A percentile compares a stretch with the other conserved stretches of the same genome.
Evolutionary conservation across 2,888 invertebrate species (phyloP).

Genomic region (Chorisops tibialis): DNA sequence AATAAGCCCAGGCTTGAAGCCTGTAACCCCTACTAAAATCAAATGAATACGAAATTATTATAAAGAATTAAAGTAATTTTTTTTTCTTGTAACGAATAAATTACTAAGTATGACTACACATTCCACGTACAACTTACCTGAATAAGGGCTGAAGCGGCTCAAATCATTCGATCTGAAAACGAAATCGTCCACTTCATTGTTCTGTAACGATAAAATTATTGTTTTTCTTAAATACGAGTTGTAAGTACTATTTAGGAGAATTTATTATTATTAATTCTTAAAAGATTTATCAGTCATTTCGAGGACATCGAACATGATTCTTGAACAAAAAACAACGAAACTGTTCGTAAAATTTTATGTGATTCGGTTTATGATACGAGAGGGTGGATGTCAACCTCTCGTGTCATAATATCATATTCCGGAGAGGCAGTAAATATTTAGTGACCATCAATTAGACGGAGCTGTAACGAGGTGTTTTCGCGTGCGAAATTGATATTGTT

Average conservation of each 20-base stretch:
- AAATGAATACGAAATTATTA: background rate
- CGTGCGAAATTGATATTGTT: too few species aligned
- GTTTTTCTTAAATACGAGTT: background rate
- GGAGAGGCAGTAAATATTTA: slow-evolving; percentile 6
- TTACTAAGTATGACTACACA: background rate
- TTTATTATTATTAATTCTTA: background rate
- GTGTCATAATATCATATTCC: too few species aligned
- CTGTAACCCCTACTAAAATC: background rate
- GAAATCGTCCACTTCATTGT: slow-evolving; percentile 35
- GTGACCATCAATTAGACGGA: background rate
- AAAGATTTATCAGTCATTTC: background rate
- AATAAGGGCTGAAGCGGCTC: slow-evolving; percentile 27
- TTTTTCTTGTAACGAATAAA: background rate
- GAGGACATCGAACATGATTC: too few species aligned
- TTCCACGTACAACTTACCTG: slow-evolving; percentile 12
- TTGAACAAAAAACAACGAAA: background rate
- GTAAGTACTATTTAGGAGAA: background rate
- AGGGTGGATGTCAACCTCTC: too few species aligned
- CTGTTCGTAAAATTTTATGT: slow-evolving; percentile 19
- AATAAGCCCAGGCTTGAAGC: background rate
- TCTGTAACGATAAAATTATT: slow-evolving; percentile 28
- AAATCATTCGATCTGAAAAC: slow-evolving; percentile 29
- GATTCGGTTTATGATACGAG: slow-evolving; percentile 1
- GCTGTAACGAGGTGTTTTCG: too few species aligned
- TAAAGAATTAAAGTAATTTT: background rate